Evolutionary conservation across 1,140 invertebrate genomes (phyloP).

Genomic region (Micrasema longulum): DNA sequence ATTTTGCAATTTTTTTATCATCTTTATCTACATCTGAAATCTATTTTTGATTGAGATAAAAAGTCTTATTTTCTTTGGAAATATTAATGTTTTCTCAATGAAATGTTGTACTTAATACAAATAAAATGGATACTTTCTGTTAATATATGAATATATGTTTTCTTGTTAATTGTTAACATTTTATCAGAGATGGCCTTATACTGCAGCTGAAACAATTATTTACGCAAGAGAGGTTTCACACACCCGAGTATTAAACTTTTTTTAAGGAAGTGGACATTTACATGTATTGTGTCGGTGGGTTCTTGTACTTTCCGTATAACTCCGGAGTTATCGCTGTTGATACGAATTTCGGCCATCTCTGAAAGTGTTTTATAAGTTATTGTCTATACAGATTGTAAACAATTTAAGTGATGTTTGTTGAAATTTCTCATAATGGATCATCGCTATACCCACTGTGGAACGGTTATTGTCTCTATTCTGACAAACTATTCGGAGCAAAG

Average conservation of each 20-base stretch:
- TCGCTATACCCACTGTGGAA: no score
- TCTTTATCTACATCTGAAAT: conserved; percentile 33
- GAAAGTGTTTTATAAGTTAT: conserved; percentile 27
- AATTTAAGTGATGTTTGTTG: background rate
- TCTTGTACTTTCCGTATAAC: no score
- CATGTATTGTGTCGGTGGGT: no score
- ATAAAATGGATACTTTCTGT: conserved; percentile 34
- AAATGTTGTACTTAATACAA: conserved; percentile 46
- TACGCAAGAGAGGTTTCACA: background rate
- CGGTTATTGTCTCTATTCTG: no score
- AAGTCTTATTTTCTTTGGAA: conserved; percentile 10
- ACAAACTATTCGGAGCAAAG: no score
- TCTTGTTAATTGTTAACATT: conserved; percentile 35
- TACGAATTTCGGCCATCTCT: background rate
- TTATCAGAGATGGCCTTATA: conserved; percentile 10
- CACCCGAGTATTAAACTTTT: no score
- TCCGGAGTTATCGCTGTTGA: no score
- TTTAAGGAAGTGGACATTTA: no score
- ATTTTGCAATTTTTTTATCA: conserved; percentile 39
- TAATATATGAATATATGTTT: conserved; percentile 37
- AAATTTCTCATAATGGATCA: no score
- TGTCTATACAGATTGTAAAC: conserved; percentile 28
- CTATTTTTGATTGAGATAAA: conserved; percentile 24
- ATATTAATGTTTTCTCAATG: conserved; percentile 25
- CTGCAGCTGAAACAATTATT: conserved; percentile 10